Base-by-base conservation (phyloP, 2,888 invertebrate genomes). In the Cepaea hortensis region DNA sequence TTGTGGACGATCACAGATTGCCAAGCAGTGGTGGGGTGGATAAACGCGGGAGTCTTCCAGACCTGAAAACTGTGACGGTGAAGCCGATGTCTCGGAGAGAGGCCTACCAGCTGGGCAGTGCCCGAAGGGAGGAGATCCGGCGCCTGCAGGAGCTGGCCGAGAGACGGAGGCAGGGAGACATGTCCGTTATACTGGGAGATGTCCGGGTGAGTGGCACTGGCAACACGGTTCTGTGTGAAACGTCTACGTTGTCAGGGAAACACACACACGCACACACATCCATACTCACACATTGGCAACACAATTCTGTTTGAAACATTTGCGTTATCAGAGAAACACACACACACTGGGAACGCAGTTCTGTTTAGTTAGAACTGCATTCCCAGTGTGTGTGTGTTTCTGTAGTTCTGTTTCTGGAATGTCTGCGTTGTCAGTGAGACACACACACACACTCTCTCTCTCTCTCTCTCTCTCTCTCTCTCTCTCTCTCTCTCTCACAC, bases 31-130 rank as follows among this genome's bases (percentile, higher is more conserved):
- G 81, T 23, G 61, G n/a, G 9, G 80, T 88, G 72, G 90, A 90
- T 72, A 91, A 91, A 83, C 90, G 91, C 61, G 99, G 99, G 95
- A 99, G 98, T 91, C 96, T 99, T 95, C 99, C 99, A 85, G 99
- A 99, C 95, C 94, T 95, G 73, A 93, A 93, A 85, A 96, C 96
- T 89, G 92, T 93, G 85, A 96, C 97, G 91, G 96, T 96, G 87
- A 96, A 97, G 91, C 96, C 95, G 20, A 97, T 99, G 97, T 97
- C 98, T 85, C 96, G 99, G 87, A 98, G 98, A 95, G 98, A 99
- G 95, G 98, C 98, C 83, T 98, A 98, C 90, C 96, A 97, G 90
- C 96, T 99, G 90, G 90, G 92, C 85, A 88, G 88, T 83, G 91
- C 90, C 61, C 89, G 92, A 68, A 96, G 99, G 91, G 98, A 99